These are phyloP conservation scores for Tyria jacobaeae DNA, from an alignment of 2,888 invertebrate species.

Conservation along the genomic window DNA sequence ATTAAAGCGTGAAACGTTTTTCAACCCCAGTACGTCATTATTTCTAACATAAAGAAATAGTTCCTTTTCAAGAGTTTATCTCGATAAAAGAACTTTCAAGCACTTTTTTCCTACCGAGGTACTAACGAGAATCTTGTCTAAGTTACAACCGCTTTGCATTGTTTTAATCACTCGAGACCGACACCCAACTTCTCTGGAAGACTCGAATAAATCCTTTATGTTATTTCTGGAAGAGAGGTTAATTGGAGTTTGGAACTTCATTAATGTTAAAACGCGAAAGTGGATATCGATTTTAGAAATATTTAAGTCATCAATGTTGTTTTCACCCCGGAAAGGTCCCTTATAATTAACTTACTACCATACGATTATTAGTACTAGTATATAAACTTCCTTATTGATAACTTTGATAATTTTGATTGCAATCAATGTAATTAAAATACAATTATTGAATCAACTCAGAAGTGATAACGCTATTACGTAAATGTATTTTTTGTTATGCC, in stretches of 20 bases:
- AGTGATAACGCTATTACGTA: too few species aligned
- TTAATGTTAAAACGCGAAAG: slow-evolving; percentile 2
- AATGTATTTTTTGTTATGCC: too few species aligned
- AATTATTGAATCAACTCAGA: too few species aligned
- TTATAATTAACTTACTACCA: too few species aligned
- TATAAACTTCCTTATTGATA: too few species aligned
- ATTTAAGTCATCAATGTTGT: slow-evolving; percentile 5
- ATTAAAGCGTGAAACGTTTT: slow-evolving; percentile 9
- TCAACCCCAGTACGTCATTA: slow-evolving; percentile 17
- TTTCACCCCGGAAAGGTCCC: too few species aligned
- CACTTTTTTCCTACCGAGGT: slow-evolving; percentile 35
- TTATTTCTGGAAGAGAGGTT: slow-evolving; percentile 5
- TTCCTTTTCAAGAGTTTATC: slow-evolving; percentile 30
- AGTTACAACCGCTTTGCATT: slow-evolving; percentile 46
- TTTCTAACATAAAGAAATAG: slow-evolving; percentile 29
- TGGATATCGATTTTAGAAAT: not conserved
- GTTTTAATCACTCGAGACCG: slow-evolving; percentile 43
- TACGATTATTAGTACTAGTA: too few species aligned
- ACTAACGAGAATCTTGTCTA: slow-evolving; percentile 42
- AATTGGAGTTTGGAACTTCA: slow-evolving; percentile 11
- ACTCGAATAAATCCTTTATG: slow-evolving; percentile 37
- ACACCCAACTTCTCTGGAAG: slow-evolving; percentile 28
- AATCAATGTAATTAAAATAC: too few species aligned
- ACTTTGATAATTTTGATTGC: too few species aligned
- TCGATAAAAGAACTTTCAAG: slow-evolving; percentile 24